A percentile compares a stretch with the other conserved stretches of the same genome.
phyloP scores from a whole-genome alignment of 2,113 vertebrate genomes.

The Accipiter virgatus region DNA sequence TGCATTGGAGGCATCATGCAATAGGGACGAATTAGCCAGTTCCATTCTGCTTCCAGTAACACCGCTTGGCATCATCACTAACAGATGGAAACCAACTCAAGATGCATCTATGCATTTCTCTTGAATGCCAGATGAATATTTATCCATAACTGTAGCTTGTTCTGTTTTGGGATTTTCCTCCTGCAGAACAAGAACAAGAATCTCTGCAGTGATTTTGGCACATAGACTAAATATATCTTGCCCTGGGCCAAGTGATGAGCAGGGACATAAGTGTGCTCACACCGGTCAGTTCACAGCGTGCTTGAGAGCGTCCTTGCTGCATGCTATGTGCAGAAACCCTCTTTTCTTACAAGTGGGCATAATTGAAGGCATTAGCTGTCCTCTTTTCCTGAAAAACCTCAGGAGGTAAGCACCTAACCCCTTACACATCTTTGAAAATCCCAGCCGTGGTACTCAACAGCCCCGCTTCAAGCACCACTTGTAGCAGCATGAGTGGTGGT shows the following conservation, averaged over 20 bases:
- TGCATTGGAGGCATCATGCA: background rate
- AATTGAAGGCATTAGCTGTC: background rate
- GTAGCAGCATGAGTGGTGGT: background rate
- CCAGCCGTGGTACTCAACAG: background rate
- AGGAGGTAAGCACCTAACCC: background rate
- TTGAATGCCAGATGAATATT: slow-evolving; percentile 22
- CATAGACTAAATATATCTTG: background rate
- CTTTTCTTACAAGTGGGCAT: background rate
- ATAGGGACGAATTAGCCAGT: background rate
- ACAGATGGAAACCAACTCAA: background rate
- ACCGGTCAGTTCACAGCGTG: background rate
- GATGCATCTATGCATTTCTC: background rate
- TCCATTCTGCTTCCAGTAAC: background rate
- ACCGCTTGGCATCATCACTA: background rate
- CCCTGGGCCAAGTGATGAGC: background rate
- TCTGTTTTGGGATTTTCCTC: slow-evolving; percentile 19
- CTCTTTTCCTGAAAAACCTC: background rate
- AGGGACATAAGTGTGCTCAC: background rate
- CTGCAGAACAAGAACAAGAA: background rate
- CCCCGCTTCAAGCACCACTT: background rate
- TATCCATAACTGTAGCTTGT: background rate
- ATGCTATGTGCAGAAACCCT: background rate
- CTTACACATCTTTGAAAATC: background rate
- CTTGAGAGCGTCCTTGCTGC: background rate
- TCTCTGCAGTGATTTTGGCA: background rate